Base-by-base conservation (phyloP, 2,797 vertebrate genomes). In the Columba guinea region DNA sequence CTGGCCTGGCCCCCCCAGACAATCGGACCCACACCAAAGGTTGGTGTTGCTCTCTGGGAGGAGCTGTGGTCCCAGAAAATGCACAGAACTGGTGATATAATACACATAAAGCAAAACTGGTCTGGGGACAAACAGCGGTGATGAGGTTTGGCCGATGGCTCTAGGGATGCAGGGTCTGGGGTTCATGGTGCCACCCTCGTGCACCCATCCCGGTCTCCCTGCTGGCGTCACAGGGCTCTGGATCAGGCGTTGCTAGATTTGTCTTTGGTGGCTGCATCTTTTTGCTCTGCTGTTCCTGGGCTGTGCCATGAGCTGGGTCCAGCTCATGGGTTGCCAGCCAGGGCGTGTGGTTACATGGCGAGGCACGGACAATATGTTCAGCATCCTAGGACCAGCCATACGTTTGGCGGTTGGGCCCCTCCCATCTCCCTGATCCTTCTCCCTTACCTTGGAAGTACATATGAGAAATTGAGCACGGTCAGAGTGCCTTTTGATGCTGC, bases 331-430 rank as follows among this genome's bases (percentile, higher is more conserved):
- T 2, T 56, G 52, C 21, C 93, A 65, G 3, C 13, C 75, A 51
- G 44, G n/a, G 65, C 11, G 4, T 1, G 3, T 34, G 63, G 39
- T 56, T 62, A 10, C 12, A 32, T 0, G 0, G 7, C 0, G 23
- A 44, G 53, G 68, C 48, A n/a, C 34, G 26, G n/a, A 51, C 15
- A 53, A 58, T 8, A 5, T 3, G 3, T 12, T 21, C 14, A 35
- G 68, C 64, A 3, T 26, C 49, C 34, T 5, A 48, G 51, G 75
- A 63, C 34, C 67, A 37, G 34, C 5, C 15, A 39, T 48, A 14
- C 8, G 1, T 8, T 37, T 52, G 35, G 49, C 12, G 11, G 1
- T 55, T 64, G 49, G 21, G 11, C 4, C 7, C 16, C 11, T 82
- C 23, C 34, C 39, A 21, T 34, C 26, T 44, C 44, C 58, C n/a